A percentile compares a stretch with the other conserved stretches of the same genome.
Conservation (phyloP, 2,113 vertebrate genomes). For the Struthio camelus region DNA sequence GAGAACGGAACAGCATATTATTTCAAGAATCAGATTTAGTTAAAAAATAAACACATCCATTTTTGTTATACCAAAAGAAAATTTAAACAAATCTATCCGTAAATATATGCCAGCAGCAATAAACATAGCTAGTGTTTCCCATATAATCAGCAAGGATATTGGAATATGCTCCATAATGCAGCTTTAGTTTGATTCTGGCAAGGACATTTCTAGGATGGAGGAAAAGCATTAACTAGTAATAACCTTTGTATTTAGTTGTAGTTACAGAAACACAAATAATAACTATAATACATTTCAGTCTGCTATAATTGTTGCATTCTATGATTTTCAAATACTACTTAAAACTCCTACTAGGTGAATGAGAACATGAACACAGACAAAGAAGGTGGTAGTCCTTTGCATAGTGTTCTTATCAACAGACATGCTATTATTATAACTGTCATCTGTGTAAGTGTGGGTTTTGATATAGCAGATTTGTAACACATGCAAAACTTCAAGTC, state of each 20-base stretch:
- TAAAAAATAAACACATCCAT: background rate
- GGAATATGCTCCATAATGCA: background rate
- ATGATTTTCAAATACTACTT: background rate
- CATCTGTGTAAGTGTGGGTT: background rate
- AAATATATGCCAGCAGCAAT: background rate
- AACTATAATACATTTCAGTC: background rate
- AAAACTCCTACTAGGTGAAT: background rate
- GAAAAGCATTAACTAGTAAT: background rate
- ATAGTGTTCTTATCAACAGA: background rate
- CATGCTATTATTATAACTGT: background rate
- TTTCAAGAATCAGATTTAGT: background rate
- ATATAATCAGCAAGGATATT: background rate
- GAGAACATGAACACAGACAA: background rate
- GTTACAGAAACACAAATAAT: background rate
- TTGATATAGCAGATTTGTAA: background rate
- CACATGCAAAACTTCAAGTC: background rate
- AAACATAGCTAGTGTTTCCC: background rate
- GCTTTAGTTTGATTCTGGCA: background rate
- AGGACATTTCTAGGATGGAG: background rate
- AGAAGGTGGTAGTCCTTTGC: background rate
- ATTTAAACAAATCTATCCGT: background rate
- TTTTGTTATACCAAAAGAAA: background rate
- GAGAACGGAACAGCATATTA: background rate
- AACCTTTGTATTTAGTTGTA: background rate
- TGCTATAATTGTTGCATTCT: background rate